These are phyloP conservation scores for Dasypolia templi DNA, from an alignment of 2,888 invertebrate genomes.

Conservation along the genomic window DNA sequence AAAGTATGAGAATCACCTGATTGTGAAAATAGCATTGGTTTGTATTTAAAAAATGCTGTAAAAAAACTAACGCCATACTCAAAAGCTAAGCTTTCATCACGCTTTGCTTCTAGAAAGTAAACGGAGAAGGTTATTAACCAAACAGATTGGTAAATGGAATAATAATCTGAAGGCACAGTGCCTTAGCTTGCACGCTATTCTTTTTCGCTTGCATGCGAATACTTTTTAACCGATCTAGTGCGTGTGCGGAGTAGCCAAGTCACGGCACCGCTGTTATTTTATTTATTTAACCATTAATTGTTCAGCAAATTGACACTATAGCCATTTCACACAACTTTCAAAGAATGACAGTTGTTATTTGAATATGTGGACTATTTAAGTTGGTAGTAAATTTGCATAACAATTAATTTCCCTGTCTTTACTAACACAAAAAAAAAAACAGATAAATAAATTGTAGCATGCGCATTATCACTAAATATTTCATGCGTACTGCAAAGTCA, in stretches of 20 bases:
- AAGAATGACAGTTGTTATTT: too few relatives aligned
- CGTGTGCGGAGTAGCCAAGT: too few relatives aligned
- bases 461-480: neutral
- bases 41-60: conserved; percentile 88
- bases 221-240: too few relatives aligned
- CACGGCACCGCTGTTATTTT: too few relatives aligned
- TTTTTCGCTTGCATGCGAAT: conserved; percentile 68
- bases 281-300: too few relatives aligned
- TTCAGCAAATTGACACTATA: too few relatives aligned
- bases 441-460: too few relatives aligned
- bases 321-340: too few relatives aligned
- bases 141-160: conserved; percentile 67
- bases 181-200: conserved; percentile 65
- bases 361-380: too few relatives aligned
- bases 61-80: conserved; percentile 76
- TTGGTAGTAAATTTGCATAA: too few relatives aligned
- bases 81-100: conserved; percentile 78
- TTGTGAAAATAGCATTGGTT: conserved; percentile 99
- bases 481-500: neutral
- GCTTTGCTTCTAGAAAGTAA: conserved; percentile 81
- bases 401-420: too few relatives aligned
- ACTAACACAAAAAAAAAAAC: too few relatives aligned
- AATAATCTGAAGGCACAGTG: conserved; percentile 66
- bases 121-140: conserved; percentile 71
- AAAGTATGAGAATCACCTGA: conserved; percentile 99